Conservation (phyloP, 64 coral and sea anemone genomes). For the Stichodactyla helianthus region DNA sequence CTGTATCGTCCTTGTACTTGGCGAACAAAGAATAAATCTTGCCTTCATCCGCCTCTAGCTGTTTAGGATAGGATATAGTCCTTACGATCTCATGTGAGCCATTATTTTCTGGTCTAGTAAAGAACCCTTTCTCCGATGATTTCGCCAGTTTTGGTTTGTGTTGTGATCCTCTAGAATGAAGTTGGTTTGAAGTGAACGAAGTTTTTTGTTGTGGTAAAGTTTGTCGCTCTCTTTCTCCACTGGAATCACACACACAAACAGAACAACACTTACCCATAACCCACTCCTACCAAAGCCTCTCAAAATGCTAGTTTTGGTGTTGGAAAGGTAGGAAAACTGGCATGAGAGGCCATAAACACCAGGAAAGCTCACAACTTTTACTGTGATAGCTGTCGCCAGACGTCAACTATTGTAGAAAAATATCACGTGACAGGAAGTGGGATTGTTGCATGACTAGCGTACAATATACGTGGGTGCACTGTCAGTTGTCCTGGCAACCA, state of each 20-base stretch:
- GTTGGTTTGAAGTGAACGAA: constrained; percentile 76
- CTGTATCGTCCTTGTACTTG: constrained; percentile 91
- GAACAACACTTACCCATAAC: constrained; percentile 98
- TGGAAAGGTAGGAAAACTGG: not conserved
- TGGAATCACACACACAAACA: constrained; percentile 71
- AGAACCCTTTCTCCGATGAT: constrained; percentile 66
- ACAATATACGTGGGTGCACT: not conserved
- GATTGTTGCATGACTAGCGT: not conserved
- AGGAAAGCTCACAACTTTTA: constrained; percentile 46
- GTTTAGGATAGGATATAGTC: constrained; percentile 76
- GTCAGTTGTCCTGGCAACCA: not conserved
- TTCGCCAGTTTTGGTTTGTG: constrained; percentile 78
- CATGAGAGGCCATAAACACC: constrained; percentile 7
- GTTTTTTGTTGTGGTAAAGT: constrained; percentile 88
- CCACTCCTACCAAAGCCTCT: constrained; percentile 30
- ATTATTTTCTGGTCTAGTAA: constrained; percentile 49
- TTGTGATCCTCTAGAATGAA: constrained; percentile 62
- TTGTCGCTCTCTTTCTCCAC: constrained; percentile 60
- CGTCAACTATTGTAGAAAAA: constrained; percentile 29
- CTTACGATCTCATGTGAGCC: constrained; percentile 74
- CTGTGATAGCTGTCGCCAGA: constrained; percentile 17
- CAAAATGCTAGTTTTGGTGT: not conserved
- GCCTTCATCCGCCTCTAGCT: constrained; percentile 61
- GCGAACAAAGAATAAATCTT: constrained; percentile 78
- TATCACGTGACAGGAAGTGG: constrained; percentile 72